Evolutionary conservation across 2,888 invertebrate species (phyloP).

Genomic region (Trilocha varians): DNA sequence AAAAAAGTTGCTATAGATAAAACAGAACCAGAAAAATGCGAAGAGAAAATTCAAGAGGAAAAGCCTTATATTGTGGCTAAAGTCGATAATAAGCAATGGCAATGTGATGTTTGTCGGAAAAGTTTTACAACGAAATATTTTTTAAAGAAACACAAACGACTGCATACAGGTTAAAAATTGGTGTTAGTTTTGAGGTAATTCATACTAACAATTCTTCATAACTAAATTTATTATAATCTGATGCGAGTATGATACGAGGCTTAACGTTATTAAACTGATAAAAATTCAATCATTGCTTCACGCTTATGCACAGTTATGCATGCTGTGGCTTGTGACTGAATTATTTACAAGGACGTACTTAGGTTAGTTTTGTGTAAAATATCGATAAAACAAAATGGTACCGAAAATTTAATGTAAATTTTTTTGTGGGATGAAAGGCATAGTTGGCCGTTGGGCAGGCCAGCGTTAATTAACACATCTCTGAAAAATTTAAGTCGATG

Average conservation of each 20-base stretch:
- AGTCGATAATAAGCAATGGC: slow-evolving; percentile 85
- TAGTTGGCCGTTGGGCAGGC: too few species aligned
- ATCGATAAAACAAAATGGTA: too few species aligned
- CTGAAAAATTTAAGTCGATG: too few species aligned
- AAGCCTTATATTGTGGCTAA: slow-evolving; percentile 32
- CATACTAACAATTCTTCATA: slow-evolving; percentile 44
- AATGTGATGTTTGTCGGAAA: slow-evolving; percentile 88
- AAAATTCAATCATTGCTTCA: background rate
- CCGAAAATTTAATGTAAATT: too few species aligned
- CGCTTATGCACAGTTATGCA: background rate
- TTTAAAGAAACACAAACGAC: slow-evolving; percentile 88
- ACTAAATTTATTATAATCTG: background rate
- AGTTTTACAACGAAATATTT: slow-evolving; percentile 92
- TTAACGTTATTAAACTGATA: background rate
- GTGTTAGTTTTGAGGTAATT: slow-evolving; percentile 62
- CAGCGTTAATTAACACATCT: too few species aligned
- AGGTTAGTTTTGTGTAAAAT: too few species aligned
- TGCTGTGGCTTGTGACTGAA: background rate
- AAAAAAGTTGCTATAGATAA: slow-evolving; percentile 21
- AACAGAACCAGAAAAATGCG: slow-evolving; percentile 16
- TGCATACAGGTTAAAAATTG: slow-evolving; percentile 82
- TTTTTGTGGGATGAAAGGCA: too few species aligned
- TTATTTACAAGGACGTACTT: background rate
- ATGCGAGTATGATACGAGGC: background rate
- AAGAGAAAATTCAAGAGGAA: slow-evolving; percentile 22